Percentiles rank a stretch among this genome's conserved stretches.
These are phyloP conservation scores for Epizoanthus rinbou DNA, from an alignment of 92 coral and sea anemone genomes.

Conservation along the genomic window DNA sequence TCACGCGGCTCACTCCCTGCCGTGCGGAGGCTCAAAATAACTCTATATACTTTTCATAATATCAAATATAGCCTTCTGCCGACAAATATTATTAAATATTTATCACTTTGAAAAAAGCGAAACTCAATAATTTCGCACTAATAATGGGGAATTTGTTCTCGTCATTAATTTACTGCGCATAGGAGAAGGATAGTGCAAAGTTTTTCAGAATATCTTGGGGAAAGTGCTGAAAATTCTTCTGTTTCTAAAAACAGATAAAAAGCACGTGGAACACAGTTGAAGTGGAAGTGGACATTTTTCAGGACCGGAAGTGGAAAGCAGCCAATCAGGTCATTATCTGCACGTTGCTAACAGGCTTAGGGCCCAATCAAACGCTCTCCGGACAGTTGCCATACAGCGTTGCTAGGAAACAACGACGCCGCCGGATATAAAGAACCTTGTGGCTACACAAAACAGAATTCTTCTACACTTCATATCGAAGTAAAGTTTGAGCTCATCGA, in stretches of 20 bases:
- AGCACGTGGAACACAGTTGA: constrained; percentile 26
- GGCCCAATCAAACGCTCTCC: constrained; percentile 26
- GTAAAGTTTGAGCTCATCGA: not conserved
- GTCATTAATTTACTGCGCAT: not conserved
- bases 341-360: constrained; percentile 23
- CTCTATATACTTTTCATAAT: not conserved
- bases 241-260: constrained; percentile 36
- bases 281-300: constrained; percentile 12
- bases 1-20: not conserved
- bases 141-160: not conserved
- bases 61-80: not conserved
- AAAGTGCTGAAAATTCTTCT: constrained; percentile 29
- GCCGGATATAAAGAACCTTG: constrained; percentile 77
- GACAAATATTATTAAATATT: constrained; percentile 24
- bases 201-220: too few relatives aligned
- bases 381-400: constrained; percentile 42
- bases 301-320: constrained; percentile 49
- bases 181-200: not conserved
- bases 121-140: not conserved
- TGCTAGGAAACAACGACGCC: constrained; percentile 83
- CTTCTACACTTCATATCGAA: constrained; percentile 21
- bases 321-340: constrained; percentile 52
- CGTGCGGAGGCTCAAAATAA: not conserved
- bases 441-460: constrained; percentile 81
- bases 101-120: not conserved